Evolutionary conservation across 2,113 vertebrate species (phyloP).

Genomic region (Callaeas wilsoni): DNA sequence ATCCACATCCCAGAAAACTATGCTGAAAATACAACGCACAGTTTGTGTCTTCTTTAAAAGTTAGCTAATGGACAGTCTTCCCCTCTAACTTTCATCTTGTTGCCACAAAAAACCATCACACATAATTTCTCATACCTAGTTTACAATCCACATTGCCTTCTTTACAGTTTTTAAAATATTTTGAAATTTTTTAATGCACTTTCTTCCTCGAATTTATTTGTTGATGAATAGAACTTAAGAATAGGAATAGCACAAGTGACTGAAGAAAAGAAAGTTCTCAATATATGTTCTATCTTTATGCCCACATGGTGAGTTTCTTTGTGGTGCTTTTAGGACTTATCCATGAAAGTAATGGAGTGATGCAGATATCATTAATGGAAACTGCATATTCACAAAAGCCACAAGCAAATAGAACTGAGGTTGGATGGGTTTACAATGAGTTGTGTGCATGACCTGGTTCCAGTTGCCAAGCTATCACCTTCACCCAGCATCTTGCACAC

Average conservation of each 20-base stretch:
- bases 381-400: not conserved
- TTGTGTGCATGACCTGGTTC: not conserved
- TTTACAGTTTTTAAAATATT: not conserved
- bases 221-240: not conserved
- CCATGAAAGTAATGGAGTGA: not conserved
- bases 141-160: not conserved
- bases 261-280: not conserved
- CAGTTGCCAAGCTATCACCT: not conserved
- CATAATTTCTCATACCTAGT: not conserved
- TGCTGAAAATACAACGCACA: not conserved
- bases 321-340: not conserved
- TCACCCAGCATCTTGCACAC: not conserved
- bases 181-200: not conserved
- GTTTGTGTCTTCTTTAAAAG: not conserved
- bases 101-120: not conserved
- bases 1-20: not conserved
- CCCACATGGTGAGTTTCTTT: not conserved
- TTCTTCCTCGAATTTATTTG: not conserved
- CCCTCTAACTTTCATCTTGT: not conserved
- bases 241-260: not conserved
- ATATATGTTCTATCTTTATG: not conserved
- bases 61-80: constrained; percentile 2
- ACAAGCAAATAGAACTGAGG: not conserved
- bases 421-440: not conserved
- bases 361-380: not conserved